Percentiles rank a stretch among this genome's conserved stretches.
These are phyloP conservation scores for Uloborus diversus DNA, from an alignment of 1,140 invertebrate species.

Conservation along the genomic window DNA sequence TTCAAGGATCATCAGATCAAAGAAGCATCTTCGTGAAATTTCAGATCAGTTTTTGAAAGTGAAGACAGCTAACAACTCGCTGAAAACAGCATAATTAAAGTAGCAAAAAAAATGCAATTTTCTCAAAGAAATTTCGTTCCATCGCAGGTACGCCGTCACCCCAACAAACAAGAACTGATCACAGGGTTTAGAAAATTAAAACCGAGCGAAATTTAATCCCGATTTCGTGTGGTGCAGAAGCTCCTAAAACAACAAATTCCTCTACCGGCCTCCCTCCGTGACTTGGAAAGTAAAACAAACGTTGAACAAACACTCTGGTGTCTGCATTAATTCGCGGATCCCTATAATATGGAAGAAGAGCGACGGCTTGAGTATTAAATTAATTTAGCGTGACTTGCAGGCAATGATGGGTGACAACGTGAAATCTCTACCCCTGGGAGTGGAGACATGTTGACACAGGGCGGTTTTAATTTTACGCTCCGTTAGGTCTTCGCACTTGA, in stretches of 20 bases:
- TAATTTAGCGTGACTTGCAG: constrained; percentile 38
- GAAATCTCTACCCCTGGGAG: constrained; percentile 27
- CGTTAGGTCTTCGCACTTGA: constrained; percentile 52
- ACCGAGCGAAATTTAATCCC: not conserved
- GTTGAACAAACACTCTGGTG: constrained; percentile 22
- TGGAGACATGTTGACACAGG: constrained; percentile 50
- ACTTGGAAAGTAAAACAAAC: constrained; percentile 21
- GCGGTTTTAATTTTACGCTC: constrained; percentile 50
- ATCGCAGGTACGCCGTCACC: too few relatives aligned
- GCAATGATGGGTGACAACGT: constrained; percentile 23
- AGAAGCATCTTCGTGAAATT: too few relatives aligned
- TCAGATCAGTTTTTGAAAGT: too few relatives aligned
- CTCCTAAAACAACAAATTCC: constrained; percentile 6
- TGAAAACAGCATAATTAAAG: too few relatives aligned
- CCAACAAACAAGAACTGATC: too few relatives aligned
- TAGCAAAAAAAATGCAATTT: too few relatives aligned
- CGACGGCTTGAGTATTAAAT: constrained; percentile 42
- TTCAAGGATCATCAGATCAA: too few relatives aligned
- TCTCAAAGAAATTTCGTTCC: too few relatives aligned
- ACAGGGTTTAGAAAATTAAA: too few relatives aligned
- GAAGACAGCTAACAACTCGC: too few relatives aligned
- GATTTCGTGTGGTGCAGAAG: not conserved
- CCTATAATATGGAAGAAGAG: not conserved
- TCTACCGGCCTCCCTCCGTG: not conserved
- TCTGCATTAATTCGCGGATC: constrained; percentile 22